phyloP scores from a whole-genome alignment of 35 echinoderm and acorn worm species.

The Antedon bifida region DNA sequence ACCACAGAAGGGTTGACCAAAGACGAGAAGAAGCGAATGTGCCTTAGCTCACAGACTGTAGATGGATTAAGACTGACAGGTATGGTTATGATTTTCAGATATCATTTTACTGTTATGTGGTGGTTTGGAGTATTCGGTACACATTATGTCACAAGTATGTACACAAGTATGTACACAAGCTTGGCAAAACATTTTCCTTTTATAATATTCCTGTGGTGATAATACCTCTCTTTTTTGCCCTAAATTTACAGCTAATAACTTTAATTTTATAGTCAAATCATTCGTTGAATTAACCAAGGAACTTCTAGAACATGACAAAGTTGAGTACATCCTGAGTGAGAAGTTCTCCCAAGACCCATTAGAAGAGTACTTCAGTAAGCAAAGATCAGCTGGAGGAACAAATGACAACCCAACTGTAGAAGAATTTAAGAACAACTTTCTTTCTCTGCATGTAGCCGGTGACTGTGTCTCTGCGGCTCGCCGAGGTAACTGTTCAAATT shows the following conservation, averaged over 20 bases:
- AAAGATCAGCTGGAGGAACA: slow-evolving; percentile 21
- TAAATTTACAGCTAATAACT: too few relatives aligned
- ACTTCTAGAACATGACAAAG: slow-evolving; percentile 7
- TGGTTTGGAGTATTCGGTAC: too few relatives aligned
- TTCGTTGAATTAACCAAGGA: slow-evolving; percentile 18
- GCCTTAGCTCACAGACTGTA: neutral
- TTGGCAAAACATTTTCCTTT: too few relatives aligned
- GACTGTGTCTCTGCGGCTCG: slow-evolving; percentile 13
- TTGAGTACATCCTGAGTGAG: slow-evolving; percentile 25
- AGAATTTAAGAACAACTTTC: slow-evolving; percentile 22
- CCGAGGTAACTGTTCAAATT: slow-evolving; percentile 26
- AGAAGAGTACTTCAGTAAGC: slow-evolving; percentile 48
- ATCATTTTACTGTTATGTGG: too few relatives aligned
- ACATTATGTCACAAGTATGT: too few relatives aligned
- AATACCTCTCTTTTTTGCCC: too few relatives aligned
- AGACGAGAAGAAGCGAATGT: neutral
- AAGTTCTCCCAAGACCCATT: slow-evolving; percentile 48
- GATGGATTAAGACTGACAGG: slow-evolving; percentile 2
- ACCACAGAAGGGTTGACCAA: neutral
- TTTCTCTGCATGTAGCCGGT: slow-evolving; percentile 15
- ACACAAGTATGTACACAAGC: too few relatives aligned
- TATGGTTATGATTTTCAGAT: neutral
- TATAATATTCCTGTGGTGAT: too few relatives aligned
- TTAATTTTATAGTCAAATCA: slow-evolving; percentile 36
- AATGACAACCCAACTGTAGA: slow-evolving; percentile 34